Percentiles rank a stretch among this genome's conserved stretches.
These are phyloP conservation scores for Charadrius vociferus DNA, from an alignment of 2,113 vertebrate species.

Conservation along the genomic window DNA sequence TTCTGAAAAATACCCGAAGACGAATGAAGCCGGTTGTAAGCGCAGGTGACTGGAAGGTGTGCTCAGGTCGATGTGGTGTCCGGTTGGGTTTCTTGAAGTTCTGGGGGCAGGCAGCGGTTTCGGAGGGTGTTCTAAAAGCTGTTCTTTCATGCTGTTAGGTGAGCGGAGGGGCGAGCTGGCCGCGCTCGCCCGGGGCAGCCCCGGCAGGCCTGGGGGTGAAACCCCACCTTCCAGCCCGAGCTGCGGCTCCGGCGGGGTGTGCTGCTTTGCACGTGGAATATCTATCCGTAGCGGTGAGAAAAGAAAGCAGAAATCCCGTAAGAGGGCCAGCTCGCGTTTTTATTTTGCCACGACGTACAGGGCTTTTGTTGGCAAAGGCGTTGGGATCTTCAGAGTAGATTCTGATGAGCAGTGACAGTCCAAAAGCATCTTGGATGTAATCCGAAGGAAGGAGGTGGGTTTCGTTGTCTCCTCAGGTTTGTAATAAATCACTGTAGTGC, in stretches of 20 bases:
- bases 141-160: accelerated
- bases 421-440: neutral
- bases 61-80: neutral
- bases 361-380: neutral
- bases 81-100: neutral
- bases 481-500: neutral
- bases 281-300: neutral
- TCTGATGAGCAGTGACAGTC: neutral
- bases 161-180: neutral
- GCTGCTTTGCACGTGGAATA: accelerated
- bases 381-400: neutral
- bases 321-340: accelerated
- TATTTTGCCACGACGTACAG: accelerated
- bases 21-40: accelerated
- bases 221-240: accelerated
- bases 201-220: neutral
- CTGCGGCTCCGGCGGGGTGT: accelerated
- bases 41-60: neutral
- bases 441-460: neutral
- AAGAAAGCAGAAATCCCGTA: neutral
- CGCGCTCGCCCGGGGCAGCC: neutral
- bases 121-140: neutral
- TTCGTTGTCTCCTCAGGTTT: neutral
- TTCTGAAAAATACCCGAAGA: accelerated
- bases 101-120: neutral